These are phyloP conservation scores for Lutjanus erythropterus DNA, from an alignment of 2,113 vertebrate species.

Conservation along the genomic window DNA sequence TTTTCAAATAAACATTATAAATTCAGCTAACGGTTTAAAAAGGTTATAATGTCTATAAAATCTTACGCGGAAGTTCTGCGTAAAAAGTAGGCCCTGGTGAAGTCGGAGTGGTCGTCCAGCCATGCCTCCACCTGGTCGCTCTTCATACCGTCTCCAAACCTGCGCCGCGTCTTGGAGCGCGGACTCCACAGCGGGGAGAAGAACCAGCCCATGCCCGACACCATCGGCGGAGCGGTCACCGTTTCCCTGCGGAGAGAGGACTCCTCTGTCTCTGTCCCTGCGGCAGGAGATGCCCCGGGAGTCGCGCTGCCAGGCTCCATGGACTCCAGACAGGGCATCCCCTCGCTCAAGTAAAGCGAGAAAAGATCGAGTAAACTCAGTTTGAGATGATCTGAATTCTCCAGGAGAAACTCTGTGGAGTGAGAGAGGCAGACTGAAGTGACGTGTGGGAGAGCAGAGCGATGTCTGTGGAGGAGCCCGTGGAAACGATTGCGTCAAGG, in stretches of 20 bases:
- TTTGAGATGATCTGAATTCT: neutral
- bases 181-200: constrained; percentile 73
- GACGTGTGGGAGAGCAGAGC: neutral
- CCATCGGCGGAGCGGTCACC: neutral
- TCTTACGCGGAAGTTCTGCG: constrained; percentile 71
- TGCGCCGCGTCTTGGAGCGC: constrained; percentile 22
- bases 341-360: constrained; percentile 51
- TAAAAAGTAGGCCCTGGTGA: constrained; percentile 68
- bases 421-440: neutral
- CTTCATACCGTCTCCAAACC: constrained; percentile 47
- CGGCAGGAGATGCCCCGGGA: neutral
- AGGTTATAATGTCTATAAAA: too few relatives aligned
- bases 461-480: neutral
- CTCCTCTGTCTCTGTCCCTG: neutral
- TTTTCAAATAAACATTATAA: too few relatives aligned
- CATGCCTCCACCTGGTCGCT: constrained; percentile 63
- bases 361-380: constrained; percentile 62
- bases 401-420: constrained; percentile 8
- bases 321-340: constrained; percentile 65
- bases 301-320: constrained; percentile 34
- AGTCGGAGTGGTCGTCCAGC: constrained; percentile 77
- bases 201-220: constrained; percentile 57
- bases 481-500: constrained; percentile 51
- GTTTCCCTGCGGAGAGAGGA: neutral
- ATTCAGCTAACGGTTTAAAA: neutral